Conservation (phyloP, 1,140 invertebrate species). For the Carposina sasakii region DNA sequence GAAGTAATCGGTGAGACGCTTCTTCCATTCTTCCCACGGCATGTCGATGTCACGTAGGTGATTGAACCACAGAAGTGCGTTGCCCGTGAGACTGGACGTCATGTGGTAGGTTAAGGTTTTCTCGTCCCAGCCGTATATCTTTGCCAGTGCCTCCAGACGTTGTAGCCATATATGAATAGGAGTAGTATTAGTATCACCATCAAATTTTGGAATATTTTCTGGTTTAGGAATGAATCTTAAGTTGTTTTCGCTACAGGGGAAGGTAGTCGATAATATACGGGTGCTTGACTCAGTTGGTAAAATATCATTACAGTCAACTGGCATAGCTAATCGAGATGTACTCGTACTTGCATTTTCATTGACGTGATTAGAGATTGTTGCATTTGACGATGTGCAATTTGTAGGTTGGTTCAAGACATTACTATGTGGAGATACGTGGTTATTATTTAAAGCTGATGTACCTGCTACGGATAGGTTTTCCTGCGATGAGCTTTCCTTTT, state of each 20-base stretch:
- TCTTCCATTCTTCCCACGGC: constrained; percentile 5
- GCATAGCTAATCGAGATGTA: no score
- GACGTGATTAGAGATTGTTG: no score
- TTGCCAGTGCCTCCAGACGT: background rate
- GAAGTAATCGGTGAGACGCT: background rate
- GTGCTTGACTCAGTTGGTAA: no score
- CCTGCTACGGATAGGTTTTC: no score
- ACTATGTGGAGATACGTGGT: no score
- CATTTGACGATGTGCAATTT: no score
- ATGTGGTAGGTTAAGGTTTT: constrained; percentile 1
- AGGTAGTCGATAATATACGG: no score
- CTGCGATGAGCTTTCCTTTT: no score
- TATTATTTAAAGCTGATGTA: no score
- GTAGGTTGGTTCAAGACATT: no score
- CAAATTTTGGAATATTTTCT: constrained; percentile 4
- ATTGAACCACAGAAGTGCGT: constrained; percentile 1
- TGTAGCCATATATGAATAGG: background rate
- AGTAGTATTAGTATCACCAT: background rate
- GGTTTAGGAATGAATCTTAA: background rate
- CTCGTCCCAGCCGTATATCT: background rate
- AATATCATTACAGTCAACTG: no score
- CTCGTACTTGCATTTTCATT: no score
- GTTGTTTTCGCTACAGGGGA: background rate
- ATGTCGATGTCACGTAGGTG: constrained; percentile 3
- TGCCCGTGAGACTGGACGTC: background rate